Evolutionary conservation across 1,140 invertebrate species (phyloP).

Genomic region (Heliconius melpomene): DNA sequence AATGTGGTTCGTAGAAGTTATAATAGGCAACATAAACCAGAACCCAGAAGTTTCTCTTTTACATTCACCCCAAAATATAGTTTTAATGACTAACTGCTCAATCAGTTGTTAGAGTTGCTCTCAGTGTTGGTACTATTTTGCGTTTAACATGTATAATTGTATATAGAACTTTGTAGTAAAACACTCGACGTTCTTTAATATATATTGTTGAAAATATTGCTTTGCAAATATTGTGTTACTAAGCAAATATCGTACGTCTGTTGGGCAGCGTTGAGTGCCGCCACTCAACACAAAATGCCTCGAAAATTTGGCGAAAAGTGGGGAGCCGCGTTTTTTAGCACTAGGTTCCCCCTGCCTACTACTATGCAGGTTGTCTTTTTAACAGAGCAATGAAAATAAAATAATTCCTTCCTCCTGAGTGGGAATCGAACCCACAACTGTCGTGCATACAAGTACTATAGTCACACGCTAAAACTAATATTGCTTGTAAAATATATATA

Average conservation of each 20-base stretch:
- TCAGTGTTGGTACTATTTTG: not conserved
- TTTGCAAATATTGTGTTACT: too few relatives aligned
- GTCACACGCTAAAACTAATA: not conserved
- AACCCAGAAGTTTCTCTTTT: conserved; percentile 2
- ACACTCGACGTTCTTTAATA: not conserved
- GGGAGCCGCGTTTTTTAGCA: too few relatives aligned
- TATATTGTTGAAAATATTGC: not conserved
- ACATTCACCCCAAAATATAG: conserved; percentile 1
- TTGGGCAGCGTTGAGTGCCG: too few relatives aligned
- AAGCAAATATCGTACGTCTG: too few relatives aligned
- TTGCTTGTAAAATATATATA: not conserved
- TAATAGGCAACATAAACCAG: not conserved
- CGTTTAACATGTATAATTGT: not conserved
- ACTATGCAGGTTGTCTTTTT: too few relatives aligned
- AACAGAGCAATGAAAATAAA: too few relatives aligned
- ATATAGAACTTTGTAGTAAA: not conserved
- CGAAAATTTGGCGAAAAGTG: too few relatives aligned
- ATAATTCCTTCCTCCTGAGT: too few relatives aligned
- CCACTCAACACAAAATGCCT: too few relatives aligned
- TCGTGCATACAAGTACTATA: too few relatives aligned
- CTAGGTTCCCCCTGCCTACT: too few relatives aligned
- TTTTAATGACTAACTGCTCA: conserved; percentile 5
- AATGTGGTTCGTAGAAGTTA: not conserved
- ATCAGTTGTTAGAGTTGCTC: conserved; percentile 1
- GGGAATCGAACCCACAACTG: too few relatives aligned